Percentiles rank a stretch among this genome's conserved stretches.
Evolutionary conservation across 1,140 invertebrate genomes (phyloP).

Genomic region (Panagrolaimus sp.): DNA sequence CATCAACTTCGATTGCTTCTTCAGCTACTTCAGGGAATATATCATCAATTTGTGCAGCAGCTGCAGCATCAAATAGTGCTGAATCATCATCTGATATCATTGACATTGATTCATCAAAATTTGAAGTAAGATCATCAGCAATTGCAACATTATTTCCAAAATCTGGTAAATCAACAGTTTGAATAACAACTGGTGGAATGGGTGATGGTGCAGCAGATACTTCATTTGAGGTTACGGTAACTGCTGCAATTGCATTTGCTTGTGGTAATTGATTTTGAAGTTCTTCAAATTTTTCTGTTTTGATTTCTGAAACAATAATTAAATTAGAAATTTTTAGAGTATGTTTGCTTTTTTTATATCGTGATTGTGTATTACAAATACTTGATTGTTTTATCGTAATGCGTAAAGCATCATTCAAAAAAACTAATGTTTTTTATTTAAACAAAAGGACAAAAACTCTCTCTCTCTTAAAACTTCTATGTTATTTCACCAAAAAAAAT

Average conservation of each 20-base stretch:
- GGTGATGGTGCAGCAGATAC: neutral
- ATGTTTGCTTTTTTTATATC: too few relatives aligned
- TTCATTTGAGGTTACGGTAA: neutral
- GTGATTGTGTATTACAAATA: too few relatives aligned
- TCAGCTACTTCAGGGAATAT: slow-evolving; percentile 8
- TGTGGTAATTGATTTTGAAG: neutral
- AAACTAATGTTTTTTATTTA: too few relatives aligned
- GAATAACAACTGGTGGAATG: neutral
- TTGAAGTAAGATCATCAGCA: neutral
- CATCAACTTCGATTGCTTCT: slow-evolving; percentile 10
- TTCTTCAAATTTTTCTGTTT: neutral
- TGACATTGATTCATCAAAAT: neutral
- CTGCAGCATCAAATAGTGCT: neutral
- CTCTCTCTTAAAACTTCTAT: too few relatives aligned
- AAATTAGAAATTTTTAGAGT: too few relatives aligned
- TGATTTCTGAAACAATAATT: neutral
- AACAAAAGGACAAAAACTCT: too few relatives aligned
- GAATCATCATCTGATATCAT: slow-evolving; percentile 9
- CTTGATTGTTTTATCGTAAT: too few relatives aligned
- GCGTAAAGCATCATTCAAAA: too few relatives aligned
- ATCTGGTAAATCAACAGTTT: neutral
- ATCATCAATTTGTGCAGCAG: neutral
- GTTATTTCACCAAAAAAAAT: too few relatives aligned
- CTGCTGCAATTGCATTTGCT: neutral
- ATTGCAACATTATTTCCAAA: neutral